Conservation (phyloP, 2,888 invertebrate genomes). For the Ypsolopha scabrella region DNA sequence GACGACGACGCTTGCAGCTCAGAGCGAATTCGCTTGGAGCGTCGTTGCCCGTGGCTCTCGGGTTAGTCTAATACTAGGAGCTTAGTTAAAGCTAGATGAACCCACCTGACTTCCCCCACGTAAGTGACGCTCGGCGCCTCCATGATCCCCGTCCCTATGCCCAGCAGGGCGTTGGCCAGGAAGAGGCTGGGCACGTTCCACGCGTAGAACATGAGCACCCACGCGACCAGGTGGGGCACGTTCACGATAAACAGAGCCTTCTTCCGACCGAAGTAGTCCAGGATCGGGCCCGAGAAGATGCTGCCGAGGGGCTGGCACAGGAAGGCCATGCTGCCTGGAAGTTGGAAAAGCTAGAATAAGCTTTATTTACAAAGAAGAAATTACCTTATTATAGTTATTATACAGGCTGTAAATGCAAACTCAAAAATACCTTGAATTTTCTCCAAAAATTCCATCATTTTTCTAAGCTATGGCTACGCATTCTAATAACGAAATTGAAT, state of each 20-base stretch:
- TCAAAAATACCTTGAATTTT: too few species aligned
- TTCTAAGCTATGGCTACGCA: too few species aligned
- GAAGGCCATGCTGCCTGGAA: slow-evolving; percentile 65
- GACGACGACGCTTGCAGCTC: too few species aligned
- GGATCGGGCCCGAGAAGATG: slow-evolving; percentile 64
- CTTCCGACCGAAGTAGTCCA: slow-evolving; percentile 68
- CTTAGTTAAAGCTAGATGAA: too few species aligned
- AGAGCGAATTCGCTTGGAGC: too few species aligned
- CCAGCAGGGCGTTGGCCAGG: slow-evolving; percentile 61
- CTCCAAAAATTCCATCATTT: too few species aligned
- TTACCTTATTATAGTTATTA: too few species aligned
- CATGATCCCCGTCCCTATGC: slow-evolving; percentile 71
- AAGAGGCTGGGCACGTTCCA: slow-evolving; percentile 58
- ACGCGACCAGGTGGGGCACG: slow-evolving; percentile 67
- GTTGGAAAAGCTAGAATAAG: background rate
- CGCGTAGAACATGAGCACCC: slow-evolving; percentile 67
- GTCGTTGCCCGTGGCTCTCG: too few species aligned
- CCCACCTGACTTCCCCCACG: slow-evolving; percentile 69
- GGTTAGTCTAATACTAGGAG: too few species aligned
- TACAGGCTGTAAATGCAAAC: too few species aligned
- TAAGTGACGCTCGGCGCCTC: slow-evolving; percentile 73
- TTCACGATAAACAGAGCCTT: slow-evolving; percentile 67
- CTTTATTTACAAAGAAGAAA: too few species aligned
- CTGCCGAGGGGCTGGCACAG: slow-evolving; percentile 71
- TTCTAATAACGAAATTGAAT: too few species aligned